phyloP scores from a whole-genome alignment of 2,888 invertebrate species.

The Sepiola atlantica region DNA sequence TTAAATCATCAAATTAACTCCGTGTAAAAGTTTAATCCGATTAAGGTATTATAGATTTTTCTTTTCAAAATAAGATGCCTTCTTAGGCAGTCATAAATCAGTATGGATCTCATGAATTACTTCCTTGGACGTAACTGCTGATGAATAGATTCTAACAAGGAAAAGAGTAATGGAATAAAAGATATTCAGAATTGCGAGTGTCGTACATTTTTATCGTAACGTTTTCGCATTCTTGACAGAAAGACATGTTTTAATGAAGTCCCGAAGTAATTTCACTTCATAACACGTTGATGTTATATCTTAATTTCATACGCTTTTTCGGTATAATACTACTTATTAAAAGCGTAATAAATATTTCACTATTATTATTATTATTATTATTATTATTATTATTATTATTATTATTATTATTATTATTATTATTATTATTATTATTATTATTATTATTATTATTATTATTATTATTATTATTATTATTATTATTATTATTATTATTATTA shows the following conservation, averaged over 20 bases:
- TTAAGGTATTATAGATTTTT: neutral
- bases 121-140: neutral
- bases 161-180: neutral
- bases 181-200: neutral
- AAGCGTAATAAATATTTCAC: too few relatives aligned
- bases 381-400: too few relatives aligned
- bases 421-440: too few relatives aligned
- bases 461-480: too few relatives aligned
- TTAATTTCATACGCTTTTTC: too few relatives aligned
- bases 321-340: too few relatives aligned
- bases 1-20: neutral
- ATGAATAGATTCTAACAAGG: neutral
- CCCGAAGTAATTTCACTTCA: neutral
- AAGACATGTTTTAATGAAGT: neutral
- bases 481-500: too few relatives aligned
- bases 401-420: too few relatives aligned
- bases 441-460: too few relatives aligned
- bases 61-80: neutral
- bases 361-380: too few relatives aligned
- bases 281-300: too few relatives aligned
- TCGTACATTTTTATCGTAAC: neutral
- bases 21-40: slow-evolving; percentile 32
- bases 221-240: neutral
- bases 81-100: neutral
- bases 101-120: neutral